Percentiles rank a stretch among this genome's conserved stretches.
phyloP scores from a whole-genome alignment of 1,140 invertebrate species.

The Drosophila orena region DNA sequence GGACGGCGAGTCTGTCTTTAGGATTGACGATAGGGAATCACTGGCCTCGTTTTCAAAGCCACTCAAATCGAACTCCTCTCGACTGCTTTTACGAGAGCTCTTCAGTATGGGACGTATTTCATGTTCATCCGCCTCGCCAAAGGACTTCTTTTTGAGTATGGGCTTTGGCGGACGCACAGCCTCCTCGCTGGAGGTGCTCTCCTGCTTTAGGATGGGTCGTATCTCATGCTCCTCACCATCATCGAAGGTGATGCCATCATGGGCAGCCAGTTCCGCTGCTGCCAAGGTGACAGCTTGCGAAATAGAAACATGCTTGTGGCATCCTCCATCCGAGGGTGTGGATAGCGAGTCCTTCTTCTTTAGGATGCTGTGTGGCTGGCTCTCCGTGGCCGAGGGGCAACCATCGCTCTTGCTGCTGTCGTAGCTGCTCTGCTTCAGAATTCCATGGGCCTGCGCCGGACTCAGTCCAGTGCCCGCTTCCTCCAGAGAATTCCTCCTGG shows the following conservation, averaged over 20 bases:
- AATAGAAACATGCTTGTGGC: constrained; percentile 88
- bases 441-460: constrained; percentile 86
- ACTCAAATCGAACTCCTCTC: constrained; percentile 77
- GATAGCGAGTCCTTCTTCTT: constrained; percentile 89
- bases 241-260: constrained; percentile 44
- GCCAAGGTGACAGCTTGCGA: constrained; percentile 89
- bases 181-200: constrained; percentile 73
- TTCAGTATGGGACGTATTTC: constrained; percentile 91
- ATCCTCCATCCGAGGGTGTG: constrained; percentile 85
- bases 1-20: constrained; percentile 78
- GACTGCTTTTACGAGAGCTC: constrained; percentile 88
- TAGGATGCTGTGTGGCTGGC: constrained; percentile 91
- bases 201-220: constrained; percentile 90
- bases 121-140: constrained; percentile 90
- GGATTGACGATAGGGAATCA: constrained; percentile 60
- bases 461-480: constrained; percentile 61
- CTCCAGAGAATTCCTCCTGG: constrained; percentile 85
- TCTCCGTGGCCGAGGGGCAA: constrained; percentile 86
- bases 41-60: constrained; percentile 37
- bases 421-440: constrained; percentile 89
- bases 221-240: constrained; percentile 87
- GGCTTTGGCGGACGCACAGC: constrained; percentile 87
- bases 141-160: constrained; percentile 94
- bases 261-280: constrained; percentile 85
- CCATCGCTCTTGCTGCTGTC: constrained; percentile 86